Conservation (phyloP, 2,888 invertebrate genomes). For the Volucella zonaria region DNA sequence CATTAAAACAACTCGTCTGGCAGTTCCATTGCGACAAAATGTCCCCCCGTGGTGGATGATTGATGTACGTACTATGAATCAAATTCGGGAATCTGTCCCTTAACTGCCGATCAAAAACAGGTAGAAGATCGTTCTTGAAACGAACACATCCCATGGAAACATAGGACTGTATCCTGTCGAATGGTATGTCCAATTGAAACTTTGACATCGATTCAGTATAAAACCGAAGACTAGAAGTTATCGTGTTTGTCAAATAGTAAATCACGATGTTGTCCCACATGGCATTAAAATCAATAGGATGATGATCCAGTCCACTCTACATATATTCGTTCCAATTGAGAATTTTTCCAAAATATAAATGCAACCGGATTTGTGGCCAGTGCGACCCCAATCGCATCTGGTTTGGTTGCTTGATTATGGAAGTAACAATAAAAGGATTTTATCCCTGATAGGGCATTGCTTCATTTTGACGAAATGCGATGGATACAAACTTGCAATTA, state of each 20-base stretch:
- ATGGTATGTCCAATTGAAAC: constrained; percentile 77
- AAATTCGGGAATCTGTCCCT: constrained; percentile 78
- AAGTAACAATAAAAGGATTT: constrained; percentile 81
- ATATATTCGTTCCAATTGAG: constrained; percentile 87
- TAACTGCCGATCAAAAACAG: constrained; percentile 75
- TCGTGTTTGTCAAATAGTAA: constrained; percentile 90
- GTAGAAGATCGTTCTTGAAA: constrained; percentile 78
- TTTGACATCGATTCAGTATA: constrained; percentile 91
- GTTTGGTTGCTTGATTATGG: constrained; percentile 91
- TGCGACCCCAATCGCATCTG: constrained; percentile 89
- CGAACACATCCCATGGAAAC: constrained; percentile 79
- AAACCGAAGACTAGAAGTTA: constrained; percentile 89
- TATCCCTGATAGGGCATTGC: constrained; percentile 78
- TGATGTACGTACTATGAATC: constrained; percentile 77
- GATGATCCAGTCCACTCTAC: constrained; percentile 85
- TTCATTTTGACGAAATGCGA: constrained; percentile 83
- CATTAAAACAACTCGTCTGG: constrained; percentile 79
- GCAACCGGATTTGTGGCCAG: constrained; percentile 90
- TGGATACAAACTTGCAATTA: constrained; percentile 82
- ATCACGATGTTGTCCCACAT: constrained; percentile 92
- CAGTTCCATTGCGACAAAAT: constrained; percentile 80
- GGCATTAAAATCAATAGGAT: constrained; percentile 86
- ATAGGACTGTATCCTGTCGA: constrained; percentile 79
- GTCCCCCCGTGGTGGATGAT: constrained; percentile 80
- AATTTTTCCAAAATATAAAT: constrained; percentile 94